Base-by-base conservation (phyloP, 2,797 vertebrate genomes). In the Ctenopoma kingsleyae region DNA sequence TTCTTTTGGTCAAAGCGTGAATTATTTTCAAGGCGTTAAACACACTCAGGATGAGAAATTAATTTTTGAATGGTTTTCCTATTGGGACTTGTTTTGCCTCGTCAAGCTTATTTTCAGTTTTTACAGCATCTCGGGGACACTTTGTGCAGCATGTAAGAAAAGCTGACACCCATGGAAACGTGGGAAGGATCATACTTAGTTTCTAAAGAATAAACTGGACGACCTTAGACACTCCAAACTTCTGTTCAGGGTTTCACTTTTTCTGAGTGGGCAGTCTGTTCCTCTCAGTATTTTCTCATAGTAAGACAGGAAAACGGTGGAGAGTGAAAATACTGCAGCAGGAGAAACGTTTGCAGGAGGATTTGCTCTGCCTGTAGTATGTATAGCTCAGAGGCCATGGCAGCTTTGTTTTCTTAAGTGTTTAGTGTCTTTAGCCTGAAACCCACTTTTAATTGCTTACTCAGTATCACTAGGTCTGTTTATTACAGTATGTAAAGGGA, bases 41-140 rank as follows among this genome's bases (percentile, higher is more conserved):
- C 58, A 58, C 54, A 78, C 57, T 71, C 47, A 43, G 54, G 49
- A 80, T 48, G 72, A 71, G 55, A 75, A 85, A 83, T 84, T 67
- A 13, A 76, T 80, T 72, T 78, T 79, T 62, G 76, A 74, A 68
- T 44, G 2, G 49, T 43, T 35, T 48, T 43, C 76, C 78, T 70
- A 51, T 38, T 57, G 74, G 71, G 73, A 77, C 46, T 61, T 71
- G 65, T 81, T 86, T 86, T 77, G 67, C 73, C 55, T 76, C 66
- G 30, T 79, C 15, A 0, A 65, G 67, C 71, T 78, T 73, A 68
- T 74, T 87, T 80, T 40, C 23, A 22, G 11, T 43, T 56, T 76
- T 60, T 58, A 82, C 75, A 75, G 71, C 65, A 66, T 69, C 79
- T 57, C 41, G 0, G 78, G 69, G 82, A 67, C 60, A 78, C 67